A percentile compares a stretch with the other conserved stretches of the same genome.
Conservation (phyloP, 2,113 vertebrate species). For the Sebastes fasciatus region DNA sequence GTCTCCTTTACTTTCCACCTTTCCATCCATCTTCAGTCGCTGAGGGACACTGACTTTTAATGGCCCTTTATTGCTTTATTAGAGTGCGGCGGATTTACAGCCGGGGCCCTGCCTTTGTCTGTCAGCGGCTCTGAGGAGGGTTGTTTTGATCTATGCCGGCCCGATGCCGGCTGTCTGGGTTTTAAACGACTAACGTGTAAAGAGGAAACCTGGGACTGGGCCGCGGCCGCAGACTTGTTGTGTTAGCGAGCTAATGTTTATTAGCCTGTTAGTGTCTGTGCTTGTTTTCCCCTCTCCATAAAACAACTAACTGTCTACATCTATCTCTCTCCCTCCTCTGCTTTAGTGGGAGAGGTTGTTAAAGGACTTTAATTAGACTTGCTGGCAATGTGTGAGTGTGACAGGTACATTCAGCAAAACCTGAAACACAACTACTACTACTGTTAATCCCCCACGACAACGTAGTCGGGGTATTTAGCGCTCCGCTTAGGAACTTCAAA, state of each 20-base stretch:
- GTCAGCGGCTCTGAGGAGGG: slow-evolving; percentile 52
- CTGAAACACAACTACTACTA: slow-evolving; percentile 8
- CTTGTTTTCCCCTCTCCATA: slow-evolving; percentile 44
- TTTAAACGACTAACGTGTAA: slow-evolving; percentile 60
- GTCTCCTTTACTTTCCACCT: slow-evolving; percentile 62
- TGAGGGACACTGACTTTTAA: slow-evolving; percentile 76
- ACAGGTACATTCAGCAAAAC: slow-evolving; percentile 13
- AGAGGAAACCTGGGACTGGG: slow-evolving; percentile 30
- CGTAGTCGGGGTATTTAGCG: no score
- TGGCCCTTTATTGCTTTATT: slow-evolving; percentile 78
- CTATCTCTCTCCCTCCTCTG: slow-evolving; percentile 4
- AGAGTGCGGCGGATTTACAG: slow-evolving; percentile 76
- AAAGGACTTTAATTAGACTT: slow-evolving; percentile 30
- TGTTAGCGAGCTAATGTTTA: slow-evolving; percentile 66
- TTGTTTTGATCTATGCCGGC: slow-evolving; percentile 54
- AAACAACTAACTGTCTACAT: slow-evolving; percentile 57
- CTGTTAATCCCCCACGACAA: no score
- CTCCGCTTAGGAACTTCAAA: no score
- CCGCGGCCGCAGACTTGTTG: slow-evolving; percentile 46
- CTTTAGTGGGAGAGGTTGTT: slow-evolving; percentile 32
- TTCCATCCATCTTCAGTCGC: slow-evolving; percentile 69
- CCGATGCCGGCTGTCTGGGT: slow-evolving; percentile 44
- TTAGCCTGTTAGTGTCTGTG: slow-evolving; percentile 61
- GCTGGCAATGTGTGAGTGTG: slow-evolving; percentile 25
- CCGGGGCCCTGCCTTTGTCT: slow-evolving; percentile 54